phyloP scores from a whole-genome alignment of 2,113 vertebrate species.

The Coptodon rendalli region DNA sequence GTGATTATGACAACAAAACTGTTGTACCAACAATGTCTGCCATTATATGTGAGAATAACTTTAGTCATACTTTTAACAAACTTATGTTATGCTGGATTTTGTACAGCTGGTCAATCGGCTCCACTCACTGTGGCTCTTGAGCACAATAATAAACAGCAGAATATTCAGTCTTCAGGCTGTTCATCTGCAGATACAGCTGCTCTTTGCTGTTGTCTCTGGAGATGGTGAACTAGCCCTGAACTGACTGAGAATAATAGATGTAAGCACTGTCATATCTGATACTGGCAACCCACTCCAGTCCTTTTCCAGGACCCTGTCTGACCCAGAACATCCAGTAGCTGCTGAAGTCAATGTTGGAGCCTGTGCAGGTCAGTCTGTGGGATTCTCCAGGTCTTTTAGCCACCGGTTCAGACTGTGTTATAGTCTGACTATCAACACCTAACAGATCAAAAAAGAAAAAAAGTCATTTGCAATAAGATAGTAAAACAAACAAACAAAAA shows the following conservation, averaged over 20 bases:
- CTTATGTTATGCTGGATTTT: background rate
- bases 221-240: background rate
- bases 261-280: background rate
- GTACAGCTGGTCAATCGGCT: fast-evolving
- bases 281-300: fast-evolving
- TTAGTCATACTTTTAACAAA: background rate
- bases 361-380: background rate
- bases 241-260: background rate
- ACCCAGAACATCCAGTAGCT: fast-evolving
- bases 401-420: fast-evolving
- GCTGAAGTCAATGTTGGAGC: background rate
- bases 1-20: background rate
- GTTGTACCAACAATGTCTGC: background rate
- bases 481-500: background rate
- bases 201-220: background rate
- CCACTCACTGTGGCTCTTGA: background rate
- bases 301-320: background rate
- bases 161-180: background rate
- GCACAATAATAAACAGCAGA: background rate
- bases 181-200: background rate
- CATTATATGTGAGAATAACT: background rate
- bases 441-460: background rate
- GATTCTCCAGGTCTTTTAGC: fast-evolving
- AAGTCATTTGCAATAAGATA: background rate
- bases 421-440: background rate